A percentile compares a stretch with the other conserved stretches of the same genome.
These are phyloP conservation scores for Pseudopleuronectes americanus DNA, from an alignment of 2,797 vertebrate genomes.

Conservation along the genomic window DNA sequence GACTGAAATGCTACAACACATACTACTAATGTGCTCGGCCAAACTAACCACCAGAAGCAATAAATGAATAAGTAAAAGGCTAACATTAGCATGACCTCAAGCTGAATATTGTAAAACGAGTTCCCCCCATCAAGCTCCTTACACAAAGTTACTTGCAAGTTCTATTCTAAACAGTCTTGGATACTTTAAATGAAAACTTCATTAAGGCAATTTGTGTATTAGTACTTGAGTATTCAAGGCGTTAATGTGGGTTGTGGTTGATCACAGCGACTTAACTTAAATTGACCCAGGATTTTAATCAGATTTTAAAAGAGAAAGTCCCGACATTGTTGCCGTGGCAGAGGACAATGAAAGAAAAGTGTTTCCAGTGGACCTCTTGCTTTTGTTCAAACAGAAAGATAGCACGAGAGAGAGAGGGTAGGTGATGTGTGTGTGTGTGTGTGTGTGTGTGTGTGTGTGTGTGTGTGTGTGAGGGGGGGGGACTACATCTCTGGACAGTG, in stretches of 20 bases:
- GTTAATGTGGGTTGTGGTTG: constrained; percentile 2
- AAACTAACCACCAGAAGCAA: too few relatives aligned
- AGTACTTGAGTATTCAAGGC: neutral
- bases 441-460: too few relatives aligned
- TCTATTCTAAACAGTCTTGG: neutral
- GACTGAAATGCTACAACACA: neutral
- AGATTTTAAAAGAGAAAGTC: constrained; percentile 18
- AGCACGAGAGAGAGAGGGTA: constrained; percentile 20
- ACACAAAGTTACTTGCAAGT: neutral
- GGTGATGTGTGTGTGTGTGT: neutral
- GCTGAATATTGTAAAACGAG: neutral
- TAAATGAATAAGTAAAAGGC: too few relatives aligned
- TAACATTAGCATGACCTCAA: neutral
- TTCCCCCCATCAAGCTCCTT: too few relatives aligned
- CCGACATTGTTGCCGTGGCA: constrained; percentile 7
- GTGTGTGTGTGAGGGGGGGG: constrained; percentile 5
- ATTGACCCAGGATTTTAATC: constrained; percentile 31
- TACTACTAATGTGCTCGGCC: too few relatives aligned
- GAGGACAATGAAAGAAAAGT: constrained; percentile 44
- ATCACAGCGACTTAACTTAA: constrained; percentile 5
- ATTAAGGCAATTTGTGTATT: too few relatives aligned
- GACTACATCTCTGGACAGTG: constrained; percentile 89
- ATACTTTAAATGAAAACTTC: neutral
- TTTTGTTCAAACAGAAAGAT: constrained; percentile 51
- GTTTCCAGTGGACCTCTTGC: constrained; percentile 39